These are phyloP conservation scores for Odontophorus gujanensis DNA, from an alignment of 2,113 vertebrate species.

Conservation along the genomic window DNA sequence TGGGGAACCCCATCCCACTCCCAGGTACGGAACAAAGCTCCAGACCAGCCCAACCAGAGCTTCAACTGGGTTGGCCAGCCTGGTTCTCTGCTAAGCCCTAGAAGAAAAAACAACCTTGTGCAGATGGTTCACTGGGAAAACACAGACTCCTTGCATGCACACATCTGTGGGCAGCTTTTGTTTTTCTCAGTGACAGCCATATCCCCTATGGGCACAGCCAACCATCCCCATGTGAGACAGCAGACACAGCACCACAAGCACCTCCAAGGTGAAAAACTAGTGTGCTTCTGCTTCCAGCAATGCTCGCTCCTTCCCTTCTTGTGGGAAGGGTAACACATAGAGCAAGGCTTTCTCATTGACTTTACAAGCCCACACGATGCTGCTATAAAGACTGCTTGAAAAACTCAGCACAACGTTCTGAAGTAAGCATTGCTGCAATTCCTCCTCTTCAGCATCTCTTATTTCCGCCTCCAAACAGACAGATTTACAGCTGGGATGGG, in stretches of 20 bases:
- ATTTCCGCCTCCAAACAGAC: neutral
- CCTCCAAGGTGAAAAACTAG: neutral
- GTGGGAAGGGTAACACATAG: neutral
- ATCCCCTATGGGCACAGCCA: neutral
- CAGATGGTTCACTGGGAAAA: neutral
- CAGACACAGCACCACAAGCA: rapidly evolving
- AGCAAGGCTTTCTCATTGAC: neutral
- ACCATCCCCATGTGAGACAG: rapidly evolving
- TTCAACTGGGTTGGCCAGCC: neutral
- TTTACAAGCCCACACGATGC: neutral
- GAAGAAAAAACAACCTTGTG: neutral
- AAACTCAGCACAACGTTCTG: rapidly evolving
- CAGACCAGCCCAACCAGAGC: neutral
- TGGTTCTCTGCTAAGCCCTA: neutral
- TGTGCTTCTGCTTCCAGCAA: neutral
- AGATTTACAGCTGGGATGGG: neutral
- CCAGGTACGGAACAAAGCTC: neutral
- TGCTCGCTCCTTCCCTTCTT: rapidly evolving
- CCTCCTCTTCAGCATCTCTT: neutral
- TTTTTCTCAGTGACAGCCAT: neutral
- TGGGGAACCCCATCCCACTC: neutral
- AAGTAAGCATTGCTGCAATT: neutral
- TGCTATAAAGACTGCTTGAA: neutral
- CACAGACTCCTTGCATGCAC: rapidly evolving
- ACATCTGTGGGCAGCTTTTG: neutral